These are phyloP conservation scores for Ianthella basta DNA, from an alignment of 37 sponge, comb jelly and placozoan species.

Conservation along the genomic window DNA sequence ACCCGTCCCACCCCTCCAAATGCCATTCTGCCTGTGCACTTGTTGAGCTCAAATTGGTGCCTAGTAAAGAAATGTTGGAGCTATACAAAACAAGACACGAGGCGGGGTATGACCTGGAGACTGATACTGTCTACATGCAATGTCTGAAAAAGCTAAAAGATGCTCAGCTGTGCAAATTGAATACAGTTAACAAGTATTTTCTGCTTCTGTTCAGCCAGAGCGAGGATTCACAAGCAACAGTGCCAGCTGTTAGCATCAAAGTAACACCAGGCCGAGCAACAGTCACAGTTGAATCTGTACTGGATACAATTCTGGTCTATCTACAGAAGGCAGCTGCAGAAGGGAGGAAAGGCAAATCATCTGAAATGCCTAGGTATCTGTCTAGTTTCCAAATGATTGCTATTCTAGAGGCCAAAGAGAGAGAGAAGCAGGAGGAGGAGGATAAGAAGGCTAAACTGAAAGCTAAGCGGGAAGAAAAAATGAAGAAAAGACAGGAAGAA, in stretches of 20 bases:
- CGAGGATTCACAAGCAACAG: too few relatives aligned
- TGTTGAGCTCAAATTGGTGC: background rate
- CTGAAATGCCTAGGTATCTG: background rate
- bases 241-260: background rate
- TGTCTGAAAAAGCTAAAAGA: too few relatives aligned
- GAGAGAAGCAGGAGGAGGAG: background rate
- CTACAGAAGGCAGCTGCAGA: background rate
- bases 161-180: too few relatives aligned
- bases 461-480: slow-evolving; percentile 17
- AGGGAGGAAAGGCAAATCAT: background rate
- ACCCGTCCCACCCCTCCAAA: background rate
- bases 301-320: background rate
- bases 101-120: background rate
- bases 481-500: slow-evolving; percentile 1
- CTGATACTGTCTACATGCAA: too few relatives aligned
- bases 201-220: too few relatives aligned
- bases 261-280: background rate
- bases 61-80: background rate
- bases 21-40: background rate
- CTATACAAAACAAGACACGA: background rate
- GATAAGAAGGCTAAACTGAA: background rate
- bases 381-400: slow-evolving; percentile 11
- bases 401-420: background rate
- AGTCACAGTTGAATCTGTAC: background rate
- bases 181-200: too few relatives aligned